Evolutionary conservation across 2,113 vertebrate species (phyloP), one percentile per base, ranked within the genome.

Genomic region (Leucopsar rothschildi): DNA sequence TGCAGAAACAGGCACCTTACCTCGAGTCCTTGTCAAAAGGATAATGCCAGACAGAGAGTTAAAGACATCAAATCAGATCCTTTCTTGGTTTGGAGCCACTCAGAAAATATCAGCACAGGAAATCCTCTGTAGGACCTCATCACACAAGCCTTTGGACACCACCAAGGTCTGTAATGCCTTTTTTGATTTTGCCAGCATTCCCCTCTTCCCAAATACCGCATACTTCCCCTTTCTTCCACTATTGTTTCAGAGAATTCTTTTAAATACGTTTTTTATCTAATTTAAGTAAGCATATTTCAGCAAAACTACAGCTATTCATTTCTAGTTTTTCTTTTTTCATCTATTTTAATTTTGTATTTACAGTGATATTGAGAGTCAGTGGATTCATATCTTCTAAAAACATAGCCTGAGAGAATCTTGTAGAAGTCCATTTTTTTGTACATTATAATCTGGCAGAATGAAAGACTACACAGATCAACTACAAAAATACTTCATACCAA

Each of bases 1-100:
- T 80, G 35, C 49, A 82, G 66, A 70, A 77, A 69, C 17, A 5
- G 15, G 15, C 21, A 83, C 10, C 22, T 49, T 6, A n/a, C 12
- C 23, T 81, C 0, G 0, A 53, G 33, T 45, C 2, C 11, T 37
- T 55, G 9, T 59, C 45, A n/a, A 57, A 88, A 42, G 15, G n/a
- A 45, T 15, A 61, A 72, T 14, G 20, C 10, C n/a, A 73, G 35
- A 76, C 61, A 29, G 25, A 63, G 21, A 73, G 20, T 33, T 68
- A 88, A 92, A 90, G 6, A 40, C 28, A 37, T 25, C 52, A 56
- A 3, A 55, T 17, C 25, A 9, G 22, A 49, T 72, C 44, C n/a
- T 60, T 52, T 25, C 14, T 29, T 73, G 39, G 14, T 89, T 66
- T 91, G 79, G 33, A 82, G 45, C 20, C 28, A n/a, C 31, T 72